A percentile compares a stretch with the other conserved stretches of the same genome.
phyloP scores from a whole-genome alignment of 2,888 invertebrate genomes.

The Chouioia cunea region DNA sequence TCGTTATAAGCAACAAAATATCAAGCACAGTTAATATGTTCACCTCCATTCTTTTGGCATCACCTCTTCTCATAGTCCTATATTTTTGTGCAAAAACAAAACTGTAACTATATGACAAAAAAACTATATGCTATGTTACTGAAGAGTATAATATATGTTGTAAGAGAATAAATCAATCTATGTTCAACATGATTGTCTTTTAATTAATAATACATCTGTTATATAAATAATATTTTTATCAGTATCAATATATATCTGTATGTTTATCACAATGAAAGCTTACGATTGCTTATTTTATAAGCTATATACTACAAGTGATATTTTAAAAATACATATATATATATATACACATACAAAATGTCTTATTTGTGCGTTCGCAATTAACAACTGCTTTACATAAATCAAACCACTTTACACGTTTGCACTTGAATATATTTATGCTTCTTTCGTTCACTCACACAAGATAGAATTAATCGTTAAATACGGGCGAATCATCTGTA shows the following conservation, averaged over 20 bases:
- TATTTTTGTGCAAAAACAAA: conserved; percentile 67
- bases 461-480: conserved; percentile 19
- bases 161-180: conserved; percentile 67
- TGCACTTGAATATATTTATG: conserved; percentile 1
- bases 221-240: conserved; percentile 17
- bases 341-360: background rate
- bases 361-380: background rate
- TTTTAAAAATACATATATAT: conserved; percentile 9
- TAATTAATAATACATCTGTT: conserved; percentile 13
- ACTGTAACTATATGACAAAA: conserved; percentile 62
- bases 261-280: background rate
- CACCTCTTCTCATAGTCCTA: conserved; percentile 62
- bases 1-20: too few species aligned
- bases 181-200: conserved; percentile 57
- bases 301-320: background rate
- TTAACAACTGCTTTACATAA: too few species aligned
- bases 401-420: conserved; percentile 1
- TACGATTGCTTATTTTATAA: conserved; percentile 5
- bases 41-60: conserved; percentile 58
- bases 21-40: conserved; percentile 49
- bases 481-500: conserved; percentile 46
- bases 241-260: conserved; percentile 29
- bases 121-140: conserved; percentile 66
- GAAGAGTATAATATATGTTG: conserved; percentile 66
- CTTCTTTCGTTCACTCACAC: conserved; percentile 6